Evolutionary conservation across 1,140 invertebrate species (phyloP).

Genomic region (Sitodiplosis mosellana): DNA sequence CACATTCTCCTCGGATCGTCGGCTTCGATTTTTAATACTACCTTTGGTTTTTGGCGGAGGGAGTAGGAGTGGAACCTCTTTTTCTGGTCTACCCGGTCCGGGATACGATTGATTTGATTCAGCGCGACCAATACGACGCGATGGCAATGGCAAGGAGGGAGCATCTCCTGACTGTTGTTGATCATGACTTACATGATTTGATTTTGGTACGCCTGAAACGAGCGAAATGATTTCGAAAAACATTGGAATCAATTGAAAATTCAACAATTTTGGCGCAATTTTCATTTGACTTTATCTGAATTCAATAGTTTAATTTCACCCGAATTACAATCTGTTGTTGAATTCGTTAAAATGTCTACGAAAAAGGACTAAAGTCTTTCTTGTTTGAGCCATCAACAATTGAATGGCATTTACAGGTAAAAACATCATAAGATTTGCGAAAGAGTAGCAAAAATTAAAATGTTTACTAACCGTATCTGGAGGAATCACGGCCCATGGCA

Average conservation of each 20-base stretch:
- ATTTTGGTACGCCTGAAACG: background rate
- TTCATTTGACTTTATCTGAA: too few relatives aligned
- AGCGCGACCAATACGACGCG: constrained; percentile 33
- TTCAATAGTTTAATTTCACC: too few relatives aligned
- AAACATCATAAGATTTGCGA: too few relatives aligned
- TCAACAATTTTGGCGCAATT: too few relatives aligned
- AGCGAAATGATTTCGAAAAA: too few relatives aligned
- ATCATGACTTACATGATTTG: background rate
- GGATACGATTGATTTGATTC: constrained; percentile 25
- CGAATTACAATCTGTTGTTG: too few relatives aligned
- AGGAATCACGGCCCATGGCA: constrained; percentile 37
- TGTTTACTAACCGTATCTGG: constrained; percentile 20
- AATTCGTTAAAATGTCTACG: too few relatives aligned
- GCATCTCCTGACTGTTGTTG: constrained; percentile 10
- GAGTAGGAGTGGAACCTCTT: constrained; percentile 21
- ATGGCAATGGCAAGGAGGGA: constrained; percentile 41
- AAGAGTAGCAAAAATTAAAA: too few relatives aligned
- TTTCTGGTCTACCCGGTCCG: constrained; percentile 25
- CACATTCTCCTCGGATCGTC: constrained; percentile 12
- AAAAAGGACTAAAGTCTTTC: too few relatives aligned
- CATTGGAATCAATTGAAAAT: too few relatives aligned
- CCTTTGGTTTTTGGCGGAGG: constrained; percentile 16
- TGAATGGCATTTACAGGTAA: too few relatives aligned
- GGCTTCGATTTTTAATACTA: constrained; percentile 12
- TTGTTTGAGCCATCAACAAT: too few relatives aligned